Evolutionary conservation across 2,888 invertebrate species (phyloP).

Genomic region (Netelia inedita): DNA sequence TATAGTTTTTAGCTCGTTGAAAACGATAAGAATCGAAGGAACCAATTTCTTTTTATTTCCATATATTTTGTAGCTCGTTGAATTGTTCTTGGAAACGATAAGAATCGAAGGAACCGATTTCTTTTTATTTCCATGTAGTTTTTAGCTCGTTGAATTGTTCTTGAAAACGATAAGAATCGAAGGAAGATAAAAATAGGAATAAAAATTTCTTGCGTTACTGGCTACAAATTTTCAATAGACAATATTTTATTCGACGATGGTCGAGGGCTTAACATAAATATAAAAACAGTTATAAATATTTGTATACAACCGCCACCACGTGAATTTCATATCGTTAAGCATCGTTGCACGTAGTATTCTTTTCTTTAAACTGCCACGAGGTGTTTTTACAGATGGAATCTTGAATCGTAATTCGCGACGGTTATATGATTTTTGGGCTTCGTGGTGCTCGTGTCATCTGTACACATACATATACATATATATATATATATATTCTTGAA

Average conservation of each 20-base stretch:
- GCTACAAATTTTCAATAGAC: conserved; percentile 21
- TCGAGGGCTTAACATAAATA: conserved; percentile 60
- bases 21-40: too few species aligned
- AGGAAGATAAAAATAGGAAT: too few species aligned
- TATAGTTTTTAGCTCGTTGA: too few species aligned
- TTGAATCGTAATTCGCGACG: conserved; percentile 17
- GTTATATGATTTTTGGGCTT: conserved; percentile 31
- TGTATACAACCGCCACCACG: conserved; percentile 60
- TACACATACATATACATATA: neutral
- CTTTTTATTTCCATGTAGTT: conserved; percentile 9
- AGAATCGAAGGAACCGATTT: neutral
- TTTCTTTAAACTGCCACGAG: neutral
- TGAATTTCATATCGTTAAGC: conserved; percentile 26
- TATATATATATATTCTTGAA: conserved; percentile 48
- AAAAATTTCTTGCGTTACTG: too few species aligned
- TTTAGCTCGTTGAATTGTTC: too few species aligned
- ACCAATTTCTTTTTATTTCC: conserved; percentile 17
- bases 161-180: too few species aligned
- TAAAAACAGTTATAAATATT: conserved; percentile 55
- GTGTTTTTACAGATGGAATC: neutral
- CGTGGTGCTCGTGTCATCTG: conserved; percentile 18
- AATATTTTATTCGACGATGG: conserved; percentile 54
- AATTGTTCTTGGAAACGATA: too few species aligned
- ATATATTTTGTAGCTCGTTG: too few species aligned
- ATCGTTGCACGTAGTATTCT: neutral